Conservation (phyloP, 2,113 vertebrate species). For the Clarias batrachus region DNA sequence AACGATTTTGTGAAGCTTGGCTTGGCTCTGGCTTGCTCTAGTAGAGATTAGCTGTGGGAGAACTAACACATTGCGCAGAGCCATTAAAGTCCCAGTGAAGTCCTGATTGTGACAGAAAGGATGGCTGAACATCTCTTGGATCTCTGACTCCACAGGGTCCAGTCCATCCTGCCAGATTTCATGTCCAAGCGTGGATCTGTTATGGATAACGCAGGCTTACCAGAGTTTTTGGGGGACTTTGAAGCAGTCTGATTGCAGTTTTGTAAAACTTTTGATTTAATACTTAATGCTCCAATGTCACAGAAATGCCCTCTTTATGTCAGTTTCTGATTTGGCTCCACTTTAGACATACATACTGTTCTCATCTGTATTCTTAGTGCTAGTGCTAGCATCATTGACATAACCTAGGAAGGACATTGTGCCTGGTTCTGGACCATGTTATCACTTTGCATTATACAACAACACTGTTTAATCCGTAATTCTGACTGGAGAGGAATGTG, state of each 20-base stretch:
- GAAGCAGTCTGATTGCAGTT: background rate
- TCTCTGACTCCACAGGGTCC: background rate
- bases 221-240: background rate
- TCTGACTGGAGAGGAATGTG: background rate
- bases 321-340: background rate
- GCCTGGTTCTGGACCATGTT: background rate
- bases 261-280: background rate
- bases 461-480: background rate
- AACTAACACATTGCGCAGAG: conserved; percentile 44
- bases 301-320: background rate
- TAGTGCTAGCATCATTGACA: background rate
- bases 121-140: conserved; percentile 19
- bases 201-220: background rate
- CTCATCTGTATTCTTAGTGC: background rate
- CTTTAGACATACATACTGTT: background rate
- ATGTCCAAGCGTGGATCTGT: conserved; percentile 28
- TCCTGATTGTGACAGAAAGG: conserved; percentile 22
- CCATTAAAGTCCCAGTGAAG: conserved; percentile 50
- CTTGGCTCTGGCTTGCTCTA: conserved; percentile 50
- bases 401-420: background rate
- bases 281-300: background rate
- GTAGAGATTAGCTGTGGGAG: conserved; percentile 47
- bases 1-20: conserved; percentile 47
- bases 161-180: background rate
- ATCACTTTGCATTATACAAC: background rate